A percentile compares a stretch with the other conserved stretches of the same genome.
Conservation (phyloP, 2,888 invertebrate genomes). For the Leptinotarsa haldemani region DNA sequence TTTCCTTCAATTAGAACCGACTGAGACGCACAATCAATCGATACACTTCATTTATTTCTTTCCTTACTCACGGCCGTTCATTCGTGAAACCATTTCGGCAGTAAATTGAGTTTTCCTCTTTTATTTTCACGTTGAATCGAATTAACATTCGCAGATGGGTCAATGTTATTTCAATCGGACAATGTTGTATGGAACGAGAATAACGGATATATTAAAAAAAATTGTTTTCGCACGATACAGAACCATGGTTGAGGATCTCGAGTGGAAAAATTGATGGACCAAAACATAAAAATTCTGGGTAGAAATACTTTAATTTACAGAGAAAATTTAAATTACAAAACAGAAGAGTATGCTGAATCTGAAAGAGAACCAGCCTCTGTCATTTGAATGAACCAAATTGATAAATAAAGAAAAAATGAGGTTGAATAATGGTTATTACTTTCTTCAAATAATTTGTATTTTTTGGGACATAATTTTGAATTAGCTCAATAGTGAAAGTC, state of each 20-base stretch:
- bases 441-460: too few relatives aligned
- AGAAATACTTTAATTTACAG: background rate
- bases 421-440: too few relatives aligned
- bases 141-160: conserved; percentile 17
- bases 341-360: too few relatives aligned
- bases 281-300: background rate
- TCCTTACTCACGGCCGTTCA: conserved; percentile 39
- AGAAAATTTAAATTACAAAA: too few relatives aligned
- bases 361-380: too few relatives aligned
- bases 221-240: conserved; percentile 3
- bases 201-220: background rate
- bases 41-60: conserved; percentile 41
- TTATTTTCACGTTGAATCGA: conserved; percentile 18
- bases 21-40: conserved; percentile 35
- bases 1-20: conserved; percentile 24
- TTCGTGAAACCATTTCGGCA: conserved; percentile 41
- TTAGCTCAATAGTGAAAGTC: too few relatives aligned
- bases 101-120: conserved; percentile 38
- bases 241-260: background rate
- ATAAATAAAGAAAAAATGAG: too few relatives aligned
- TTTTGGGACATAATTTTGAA: too few relatives aligned
- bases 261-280: conserved; percentile 10
- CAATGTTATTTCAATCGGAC: background rate
- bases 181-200: background rate
- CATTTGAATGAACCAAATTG: too few relatives aligned